Conservation (phyloP, 53 echinoderm and acorn worm genomes). For the Echinometra lucunter region DNA sequence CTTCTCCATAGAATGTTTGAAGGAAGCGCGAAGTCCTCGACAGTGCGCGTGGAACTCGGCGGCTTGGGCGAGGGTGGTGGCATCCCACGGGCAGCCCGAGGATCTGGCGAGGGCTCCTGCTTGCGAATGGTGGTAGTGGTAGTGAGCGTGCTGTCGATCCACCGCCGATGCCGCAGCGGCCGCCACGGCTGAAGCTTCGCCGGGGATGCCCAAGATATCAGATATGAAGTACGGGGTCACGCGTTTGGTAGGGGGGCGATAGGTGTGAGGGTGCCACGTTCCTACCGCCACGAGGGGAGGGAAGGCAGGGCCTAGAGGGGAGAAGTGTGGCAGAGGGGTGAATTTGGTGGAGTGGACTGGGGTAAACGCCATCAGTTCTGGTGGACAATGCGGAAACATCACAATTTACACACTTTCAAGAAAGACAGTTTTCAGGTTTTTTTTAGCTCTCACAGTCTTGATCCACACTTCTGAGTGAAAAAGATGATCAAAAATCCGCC, state of each 20-base stretch:
- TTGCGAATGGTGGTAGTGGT: constrained; percentile 47
- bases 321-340: constrained; percentile 72
- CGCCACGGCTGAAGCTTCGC: constrained; percentile 23
- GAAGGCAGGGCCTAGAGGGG: constrained; percentile 74
- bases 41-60: constrained; percentile 67
- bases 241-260: constrained; percentile 89
- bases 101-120: constrained; percentile 49
- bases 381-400: constrained; percentile 69
- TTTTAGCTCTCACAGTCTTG: background rate
- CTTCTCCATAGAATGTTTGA: constrained; percentile 64
- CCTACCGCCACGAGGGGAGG: constrained; percentile 93
- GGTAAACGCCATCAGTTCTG: constrained; percentile 70
- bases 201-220: constrained; percentile 86
- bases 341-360: constrained; percentile 64
- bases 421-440: background rate
- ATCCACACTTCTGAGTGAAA: background rate
- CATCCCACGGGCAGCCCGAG: constrained; percentile 64
- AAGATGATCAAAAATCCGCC: background rate
- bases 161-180: constrained; percentile 52
- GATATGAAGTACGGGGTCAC: constrained; percentile 94
- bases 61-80: constrained; percentile 48
- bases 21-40: constrained; percentile 57
- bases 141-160: constrained; percentile 61
- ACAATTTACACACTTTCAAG: background rate
- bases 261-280: constrained; percentile 99